These are phyloP conservation scores for Epinephelus cyanopodus DNA, from an alignment of 2,113 vertebrate species.

Conservation along the genomic window DNA sequence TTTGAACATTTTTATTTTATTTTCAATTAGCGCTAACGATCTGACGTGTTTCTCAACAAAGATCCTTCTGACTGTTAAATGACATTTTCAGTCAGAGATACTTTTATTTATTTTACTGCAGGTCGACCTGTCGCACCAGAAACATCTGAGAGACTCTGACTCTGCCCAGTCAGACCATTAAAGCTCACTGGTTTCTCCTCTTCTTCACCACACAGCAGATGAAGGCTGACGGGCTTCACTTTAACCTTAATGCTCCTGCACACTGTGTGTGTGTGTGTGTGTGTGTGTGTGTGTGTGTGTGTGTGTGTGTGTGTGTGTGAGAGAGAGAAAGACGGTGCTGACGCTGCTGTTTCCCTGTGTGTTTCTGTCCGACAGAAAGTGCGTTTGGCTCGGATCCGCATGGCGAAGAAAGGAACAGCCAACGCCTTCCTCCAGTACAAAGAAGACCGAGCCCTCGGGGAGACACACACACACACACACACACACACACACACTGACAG, in stretches of 20 bases:
- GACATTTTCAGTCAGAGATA: neutral
- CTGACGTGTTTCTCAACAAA: neutral
- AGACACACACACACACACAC: slow-evolving; percentile 70
- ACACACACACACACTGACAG: slow-evolving; percentile 26
- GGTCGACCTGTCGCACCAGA: no score
- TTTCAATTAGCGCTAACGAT: no score
- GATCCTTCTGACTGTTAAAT: neutral
- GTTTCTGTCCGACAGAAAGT: slow-evolving; percentile 86
- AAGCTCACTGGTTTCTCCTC: neutral
- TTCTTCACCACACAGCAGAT: neutral
- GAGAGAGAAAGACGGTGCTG: slow-evolving; percentile 22
- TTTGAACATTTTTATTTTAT: no score
- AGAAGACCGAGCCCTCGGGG: slow-evolving; percentile 87
- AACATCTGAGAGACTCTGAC: no score
- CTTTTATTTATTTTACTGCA: neutral
- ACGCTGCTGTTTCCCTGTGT: slow-evolving; percentile 33
- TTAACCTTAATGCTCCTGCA: neutral
- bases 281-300: slow-evolving; percentile 28
- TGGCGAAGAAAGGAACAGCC: slow-evolving; percentile 91
- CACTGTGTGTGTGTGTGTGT: slow-evolving; percentile 9
- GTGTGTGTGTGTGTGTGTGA: slow-evolving; percentile 25
- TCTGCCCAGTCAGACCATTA: no score
- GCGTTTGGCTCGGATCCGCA: slow-evolving; percentile 90
- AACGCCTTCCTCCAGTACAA: slow-evolving; percentile 93
- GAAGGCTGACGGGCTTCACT: neutral